Conservation (phyloP, 1,140 invertebrate genomes). For the Dendrolimus punctatus region DNA sequence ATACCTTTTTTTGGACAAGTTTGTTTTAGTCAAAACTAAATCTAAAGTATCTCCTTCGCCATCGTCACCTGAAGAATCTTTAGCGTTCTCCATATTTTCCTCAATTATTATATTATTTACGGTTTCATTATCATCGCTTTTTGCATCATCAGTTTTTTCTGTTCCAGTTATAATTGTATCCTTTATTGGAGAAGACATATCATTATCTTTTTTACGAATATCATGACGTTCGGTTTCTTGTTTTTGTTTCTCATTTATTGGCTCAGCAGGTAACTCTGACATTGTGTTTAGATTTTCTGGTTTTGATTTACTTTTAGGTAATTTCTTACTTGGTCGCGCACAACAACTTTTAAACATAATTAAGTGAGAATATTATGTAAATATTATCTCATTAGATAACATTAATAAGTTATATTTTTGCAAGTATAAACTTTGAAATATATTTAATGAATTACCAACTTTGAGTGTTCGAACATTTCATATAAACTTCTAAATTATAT, state of each 20-base stretch:
- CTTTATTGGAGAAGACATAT: neutral
- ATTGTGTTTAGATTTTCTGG: slow-evolving; percentile 43
- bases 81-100: slow-evolving; percentile 18
- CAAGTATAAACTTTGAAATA: slow-evolving; percentile 30
- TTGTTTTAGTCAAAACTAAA: slow-evolving; percentile 37
- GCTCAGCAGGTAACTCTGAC: slow-evolving; percentile 15
- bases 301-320: slow-evolving; percentile 60
- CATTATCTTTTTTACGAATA: neutral
- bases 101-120: slow-evolving; percentile 8
- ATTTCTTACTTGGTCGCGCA: slow-evolving; percentile 65
- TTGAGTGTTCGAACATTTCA: too few species aligned
- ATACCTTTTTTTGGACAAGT: slow-evolving; percentile 50
- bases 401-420: slow-evolving; percentile 16
- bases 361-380: slow-evolving; percentile 9
- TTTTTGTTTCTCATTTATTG: neutral
- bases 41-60: slow-evolving; percentile 35
- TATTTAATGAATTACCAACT: slow-evolving; percentile 15
- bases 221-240: slow-evolving; percentile 9
- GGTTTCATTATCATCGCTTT: slow-evolving; percentile 8
- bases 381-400: slow-evolving; percentile 21
- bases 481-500: too few species aligned
- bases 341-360: slow-evolving; percentile 73
- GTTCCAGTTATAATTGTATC: neutral
- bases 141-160: slow-evolving; percentile 4
- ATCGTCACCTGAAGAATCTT: slow-evolving; percentile 33